Evolutionary conservation across 2,113 vertebrate species (phyloP).

Genomic region (Apodemus sylvaticus): DNA sequence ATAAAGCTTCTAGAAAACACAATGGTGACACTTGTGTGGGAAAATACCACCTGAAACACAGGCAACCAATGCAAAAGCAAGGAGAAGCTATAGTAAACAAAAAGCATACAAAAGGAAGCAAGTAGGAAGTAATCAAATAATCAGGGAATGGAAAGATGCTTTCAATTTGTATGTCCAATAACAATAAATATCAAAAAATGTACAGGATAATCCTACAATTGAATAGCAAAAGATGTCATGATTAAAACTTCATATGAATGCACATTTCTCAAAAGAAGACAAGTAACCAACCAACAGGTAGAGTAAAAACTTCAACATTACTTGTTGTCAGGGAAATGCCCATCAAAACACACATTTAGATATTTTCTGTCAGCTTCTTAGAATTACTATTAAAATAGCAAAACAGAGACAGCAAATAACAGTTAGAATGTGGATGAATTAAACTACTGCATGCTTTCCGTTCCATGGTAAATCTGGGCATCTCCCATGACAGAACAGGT

Average conservation of each 20-base stretch:
- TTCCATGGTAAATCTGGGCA: neutral
- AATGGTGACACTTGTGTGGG: neutral
- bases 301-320: neutral
- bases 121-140: neutral
- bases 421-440: neutral
- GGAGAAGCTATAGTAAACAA: neutral
- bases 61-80: neutral
- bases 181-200: neutral
- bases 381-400: neutral
- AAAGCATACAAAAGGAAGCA: neutral
- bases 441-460: neutral
- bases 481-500: slow-evolving; percentile 88
- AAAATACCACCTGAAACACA: neutral
- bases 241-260: neutral
- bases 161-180: neutral
- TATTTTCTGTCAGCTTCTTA: neutral
- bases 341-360: neutral
- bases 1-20: neutral
- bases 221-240: neutral
- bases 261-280: neutral
- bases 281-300: neutral
- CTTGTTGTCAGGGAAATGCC: neutral
- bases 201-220: neutral
- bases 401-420: neutral
- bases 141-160: neutral